These are phyloP conservation scores for Halcyon leucocephala DNA, from an alignment of 2,797 vertebrate species.

Conservation along the genomic window DNA sequence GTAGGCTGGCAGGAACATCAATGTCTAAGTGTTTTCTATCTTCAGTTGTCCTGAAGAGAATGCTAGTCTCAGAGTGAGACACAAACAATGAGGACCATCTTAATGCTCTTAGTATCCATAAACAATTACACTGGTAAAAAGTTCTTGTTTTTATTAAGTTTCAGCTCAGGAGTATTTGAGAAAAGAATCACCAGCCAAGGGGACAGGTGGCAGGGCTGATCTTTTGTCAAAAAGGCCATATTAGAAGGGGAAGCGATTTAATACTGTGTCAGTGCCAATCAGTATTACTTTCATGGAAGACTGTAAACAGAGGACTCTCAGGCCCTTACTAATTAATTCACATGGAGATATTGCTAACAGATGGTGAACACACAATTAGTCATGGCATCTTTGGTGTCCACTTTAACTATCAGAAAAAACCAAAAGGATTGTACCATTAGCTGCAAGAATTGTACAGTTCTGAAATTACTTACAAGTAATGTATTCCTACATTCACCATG, in stretches of 20 bases:
- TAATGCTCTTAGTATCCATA: not conserved
- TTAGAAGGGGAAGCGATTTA: conserved; percentile 43
- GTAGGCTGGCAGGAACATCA: not conserved
- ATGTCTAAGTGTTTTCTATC: not conserved
- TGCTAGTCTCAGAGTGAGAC: not conserved
- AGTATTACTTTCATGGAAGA: conserved; percentile 50
- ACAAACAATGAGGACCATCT: not conserved
- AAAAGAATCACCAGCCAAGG: not conserved
- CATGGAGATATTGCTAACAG: conserved; percentile 57
- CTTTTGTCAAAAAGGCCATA: conserved; percentile 7
- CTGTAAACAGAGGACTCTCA: conserved; percentile 31
- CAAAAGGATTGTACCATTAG: not conserved
- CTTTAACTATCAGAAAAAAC: not conserved
- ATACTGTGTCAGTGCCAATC: conserved; percentile 26
- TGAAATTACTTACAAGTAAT: not conserved
- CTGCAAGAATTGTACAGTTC: not conserved
- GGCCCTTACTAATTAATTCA: conserved; percentile 44
- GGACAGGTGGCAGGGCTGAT: conserved; percentile 51
- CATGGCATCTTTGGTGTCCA: conserved; percentile 9
- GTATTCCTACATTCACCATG: not conserved
- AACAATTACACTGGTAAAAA: not conserved
- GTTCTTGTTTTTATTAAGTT: not conserved
- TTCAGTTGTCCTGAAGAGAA: not conserved
- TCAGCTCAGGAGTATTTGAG: not conserved
- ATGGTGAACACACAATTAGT: conserved; percentile 37